phyloP scores from a whole-genome alignment of 2,888 invertebrate species.

The Nomada fabriciana region DNA sequence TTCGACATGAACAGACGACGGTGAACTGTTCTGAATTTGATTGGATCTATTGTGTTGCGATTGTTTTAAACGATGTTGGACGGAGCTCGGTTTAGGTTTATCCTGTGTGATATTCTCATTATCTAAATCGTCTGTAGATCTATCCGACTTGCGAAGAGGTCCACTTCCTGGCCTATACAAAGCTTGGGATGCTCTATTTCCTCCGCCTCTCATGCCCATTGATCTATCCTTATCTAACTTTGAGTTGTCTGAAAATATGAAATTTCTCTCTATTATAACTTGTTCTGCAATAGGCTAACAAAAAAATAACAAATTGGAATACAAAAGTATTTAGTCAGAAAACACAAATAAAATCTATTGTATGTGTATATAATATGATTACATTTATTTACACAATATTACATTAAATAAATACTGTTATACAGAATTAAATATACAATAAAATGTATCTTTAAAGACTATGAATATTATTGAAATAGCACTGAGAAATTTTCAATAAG shows the following conservation, averaged over 20 bases:
- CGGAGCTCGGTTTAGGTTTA: conserved; percentile 75
- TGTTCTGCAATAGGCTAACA: neutral
- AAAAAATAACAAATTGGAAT: neutral
- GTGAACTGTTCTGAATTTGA: conserved; percentile 68
- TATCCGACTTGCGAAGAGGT: conserved; percentile 89
- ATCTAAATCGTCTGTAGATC: conserved; percentile 87
- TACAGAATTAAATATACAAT: conserved; percentile 7
- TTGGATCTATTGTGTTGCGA: conserved; percentile 72
- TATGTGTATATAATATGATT: conserved; percentile 11
- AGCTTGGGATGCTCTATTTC: conserved; percentile 88
- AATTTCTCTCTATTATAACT: neutral
- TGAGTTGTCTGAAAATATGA: conserved; percentile 63
- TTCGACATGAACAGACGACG: conserved; percentile 71
- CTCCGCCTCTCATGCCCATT: conserved; percentile 86
- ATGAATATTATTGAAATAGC: no score
- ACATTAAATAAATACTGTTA: neutral
- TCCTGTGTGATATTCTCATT: conserved; percentile 75
- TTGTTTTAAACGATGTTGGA: conserved; percentile 79
- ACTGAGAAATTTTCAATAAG: neutral
- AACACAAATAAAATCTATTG: neutral
- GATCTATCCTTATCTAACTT: conserved; percentile 79
- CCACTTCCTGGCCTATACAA: conserved; percentile 92
- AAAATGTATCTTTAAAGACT: no score
- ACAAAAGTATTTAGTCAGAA: neutral
- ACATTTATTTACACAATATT: conserved; percentile 13